Evolutionary conservation across 2,113 vertebrate genomes (phyloP).

Genomic region (Campylomormyrus numenius): DNA sequence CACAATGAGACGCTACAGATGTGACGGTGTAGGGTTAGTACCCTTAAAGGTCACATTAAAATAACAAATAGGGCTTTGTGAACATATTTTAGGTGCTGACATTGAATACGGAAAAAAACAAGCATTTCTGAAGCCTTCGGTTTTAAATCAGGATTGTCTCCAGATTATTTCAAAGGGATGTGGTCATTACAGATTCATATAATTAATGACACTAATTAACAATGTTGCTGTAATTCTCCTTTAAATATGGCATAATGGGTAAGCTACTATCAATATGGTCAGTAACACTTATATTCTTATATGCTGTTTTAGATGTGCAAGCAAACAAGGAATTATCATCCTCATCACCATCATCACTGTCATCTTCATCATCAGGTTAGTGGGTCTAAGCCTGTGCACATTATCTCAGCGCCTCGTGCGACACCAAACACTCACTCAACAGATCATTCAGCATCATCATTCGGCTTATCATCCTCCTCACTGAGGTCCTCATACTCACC

Average conservation of each 20-base stretch:
- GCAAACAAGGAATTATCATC: conserved; percentile 9
- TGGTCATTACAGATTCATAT: neutral
- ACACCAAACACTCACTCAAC: neutral
- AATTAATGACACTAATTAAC: neutral
- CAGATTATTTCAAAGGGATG: neutral
- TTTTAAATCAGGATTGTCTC: neutral
- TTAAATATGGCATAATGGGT: neutral
- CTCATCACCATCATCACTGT: neutral
- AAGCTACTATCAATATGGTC: neutral
- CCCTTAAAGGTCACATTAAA: neutral
- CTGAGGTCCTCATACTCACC: neutral
- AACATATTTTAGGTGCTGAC: neutral
- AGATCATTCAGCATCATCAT: neutral
- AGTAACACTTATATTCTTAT: neutral
- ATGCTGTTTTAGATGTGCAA: conserved; percentile 23
- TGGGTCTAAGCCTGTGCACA: neutral
- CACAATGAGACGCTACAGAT: neutral
- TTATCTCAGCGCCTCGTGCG: neutral
- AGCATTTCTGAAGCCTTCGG: neutral
- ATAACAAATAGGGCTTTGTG: neutral
- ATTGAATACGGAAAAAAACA: neutral
- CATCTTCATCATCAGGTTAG: conserved; percentile 32
- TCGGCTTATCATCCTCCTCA: neutral
- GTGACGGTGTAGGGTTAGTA: neutral
- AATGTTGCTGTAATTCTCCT: neutral